Base-by-base conservation (phyloP, 2,797 vertebrate genomes). In the Gymnoscopelus braueri region DNA sequence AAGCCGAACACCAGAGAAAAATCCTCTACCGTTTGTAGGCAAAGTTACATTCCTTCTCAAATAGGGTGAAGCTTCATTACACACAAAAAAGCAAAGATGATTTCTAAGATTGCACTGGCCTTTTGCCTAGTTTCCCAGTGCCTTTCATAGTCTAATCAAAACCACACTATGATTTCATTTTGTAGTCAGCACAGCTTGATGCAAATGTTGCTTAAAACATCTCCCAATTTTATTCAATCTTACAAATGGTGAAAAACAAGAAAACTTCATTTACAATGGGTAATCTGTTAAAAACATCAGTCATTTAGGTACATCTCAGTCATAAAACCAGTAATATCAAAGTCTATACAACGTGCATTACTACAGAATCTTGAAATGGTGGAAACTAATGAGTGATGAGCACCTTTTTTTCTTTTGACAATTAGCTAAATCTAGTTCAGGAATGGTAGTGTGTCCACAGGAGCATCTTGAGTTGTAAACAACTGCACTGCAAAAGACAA, bases 341-440 rank as follows among this genome's bases (percentile, higher is more conserved):
- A 98, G 96, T 96, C 98, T 98, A 98, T 98, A 98, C 97, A 98
- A 97, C 95, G 96, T 96, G 95, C 95, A 96, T 94, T 95, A 97
- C 96, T 98, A 98, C 95, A 94, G 95, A 96, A 95, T 95, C 95
- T 95, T 93, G 96, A 96, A 96, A 92, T 95, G 94, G 93, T 96
- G 96, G 95, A 95, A 92, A 80, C 95, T 96, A 96, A 96, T 94
- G 94, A 95, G 95, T 95, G 94, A 95, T 94, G 94, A 97, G 96
- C 96, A 97, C 94, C 96, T 96, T 94, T 96, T 91, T 39, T 9
- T 39, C 88, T 94, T 95, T 84, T 70, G 79, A 90, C 95, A 92
- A 94, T 94, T 94, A 94, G 91, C 96, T 97, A 97, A 95, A 88
- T 94, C 95, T 96, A 95, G 75, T 76, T 90, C 93, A 90, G 87